Percentiles rank a stretch among this genome's conserved stretches.
These are phyloP conservation scores for Masnerella sp. DNA, from an alignment of 2,888 invertebrate genomes.

Conservation along the genomic window DNA sequence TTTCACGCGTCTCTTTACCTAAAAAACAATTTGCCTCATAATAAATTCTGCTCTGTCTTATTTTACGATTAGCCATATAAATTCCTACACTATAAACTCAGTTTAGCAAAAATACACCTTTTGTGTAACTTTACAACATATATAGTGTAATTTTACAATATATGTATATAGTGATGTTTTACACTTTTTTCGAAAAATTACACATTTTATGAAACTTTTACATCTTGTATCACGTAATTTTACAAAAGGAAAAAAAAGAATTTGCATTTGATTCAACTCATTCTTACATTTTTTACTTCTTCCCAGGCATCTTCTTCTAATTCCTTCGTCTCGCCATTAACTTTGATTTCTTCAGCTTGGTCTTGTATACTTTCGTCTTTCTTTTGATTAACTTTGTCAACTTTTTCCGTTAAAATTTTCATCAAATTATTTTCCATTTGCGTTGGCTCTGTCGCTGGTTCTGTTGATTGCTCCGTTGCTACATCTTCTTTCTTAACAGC, in stretches of 20 bases:
- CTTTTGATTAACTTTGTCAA: conserved; percentile 16
- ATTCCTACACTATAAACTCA: no score
- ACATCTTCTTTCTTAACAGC: background rate
- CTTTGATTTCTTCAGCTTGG: conserved; percentile 2
- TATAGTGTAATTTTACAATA: no score
- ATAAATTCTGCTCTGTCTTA: no score
- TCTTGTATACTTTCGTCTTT: conserved; percentile 28
- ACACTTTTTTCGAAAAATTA: no score
- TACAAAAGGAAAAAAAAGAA: background rate
- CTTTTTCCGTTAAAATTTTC: conserved; percentile 69
- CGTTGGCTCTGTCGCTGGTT: conserved; percentile 22
- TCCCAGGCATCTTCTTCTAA: conserved; percentile 80
- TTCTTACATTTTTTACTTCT: conserved; percentile 80
- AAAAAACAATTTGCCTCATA: no score
- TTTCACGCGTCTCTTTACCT: conserved; percentile 78
- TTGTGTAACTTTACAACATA: no score
- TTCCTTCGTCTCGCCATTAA: conserved; percentile 41
- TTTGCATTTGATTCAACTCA: background rate
- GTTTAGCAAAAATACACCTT: no score
- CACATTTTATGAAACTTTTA: no score
- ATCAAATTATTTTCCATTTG: conserved; percentile 59
- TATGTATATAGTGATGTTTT: no score
- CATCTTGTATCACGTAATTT: background rate
- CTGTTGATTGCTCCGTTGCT: background rate
- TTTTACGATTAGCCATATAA: no score